Evolutionary conservation across 2,888 invertebrate species (phyloP).

Genomic region (Drosophila falleni): DNA sequence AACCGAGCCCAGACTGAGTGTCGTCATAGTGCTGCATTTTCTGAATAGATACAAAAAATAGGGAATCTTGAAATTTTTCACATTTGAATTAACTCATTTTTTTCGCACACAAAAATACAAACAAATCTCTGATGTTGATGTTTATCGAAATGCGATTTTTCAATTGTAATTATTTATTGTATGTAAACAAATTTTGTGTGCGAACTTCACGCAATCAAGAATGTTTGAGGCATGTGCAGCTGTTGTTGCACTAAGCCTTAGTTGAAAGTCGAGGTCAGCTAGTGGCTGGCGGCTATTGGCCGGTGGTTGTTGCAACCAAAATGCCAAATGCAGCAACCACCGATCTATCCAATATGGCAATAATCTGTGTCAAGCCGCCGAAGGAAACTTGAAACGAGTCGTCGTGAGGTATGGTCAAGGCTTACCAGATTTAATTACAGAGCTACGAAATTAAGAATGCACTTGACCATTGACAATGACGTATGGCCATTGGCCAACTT

Average conservation of each 20-base stretch:
- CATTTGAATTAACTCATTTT: slow-evolving; percentile 35
- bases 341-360: slow-evolving; percentile 58
- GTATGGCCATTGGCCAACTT: slow-evolving; percentile 29
- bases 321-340: slow-evolving; percentile 66
- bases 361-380: slow-evolving; percentile 72
- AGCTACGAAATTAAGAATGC: slow-evolving; percentile 51
- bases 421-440: slow-evolving; percentile 64
- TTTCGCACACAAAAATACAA: slow-evolving; percentile 32
- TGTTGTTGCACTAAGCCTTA: slow-evolving; percentile 21
- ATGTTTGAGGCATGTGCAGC: slow-evolving; percentile 41
- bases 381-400: slow-evolving; percentile 75
- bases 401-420: slow-evolving; percentile 55
- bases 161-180: slow-evolving; percentile 23
- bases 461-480: slow-evolving; percentile 74
- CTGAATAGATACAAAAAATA: neutral
- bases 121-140: slow-evolving; percentile 36
- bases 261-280: slow-evolving; percentile 75
- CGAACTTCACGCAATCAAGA: slow-evolving; percentile 48
- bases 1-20: neutral
- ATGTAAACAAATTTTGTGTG: slow-evolving; percentile 45
- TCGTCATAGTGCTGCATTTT: slow-evolving; percentile 10
- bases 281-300: slow-evolving; percentile 54
- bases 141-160: slow-evolving; percentile 52
- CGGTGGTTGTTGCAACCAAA: slow-evolving; percentile 51
- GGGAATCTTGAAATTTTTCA: slow-evolving; percentile 31